Conservation (phyloP, 2,113 vertebrate species). For the Carettochelys insculpta region DNA sequence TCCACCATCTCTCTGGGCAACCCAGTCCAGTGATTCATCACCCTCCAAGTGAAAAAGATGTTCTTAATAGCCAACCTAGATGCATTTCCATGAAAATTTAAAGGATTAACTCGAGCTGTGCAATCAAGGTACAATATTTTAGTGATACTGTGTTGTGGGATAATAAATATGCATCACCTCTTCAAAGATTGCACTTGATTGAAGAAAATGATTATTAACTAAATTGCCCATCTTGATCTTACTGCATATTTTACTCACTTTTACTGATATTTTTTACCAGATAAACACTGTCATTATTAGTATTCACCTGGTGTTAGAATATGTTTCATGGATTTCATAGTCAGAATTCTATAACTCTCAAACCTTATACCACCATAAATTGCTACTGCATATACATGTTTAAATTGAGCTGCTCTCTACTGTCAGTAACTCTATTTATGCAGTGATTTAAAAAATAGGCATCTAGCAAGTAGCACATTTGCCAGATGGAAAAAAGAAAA, state of each 20-base stretch:
- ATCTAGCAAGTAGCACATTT: not conserved
- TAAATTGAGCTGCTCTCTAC: not conserved
- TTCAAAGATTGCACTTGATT: constrained; percentile 33
- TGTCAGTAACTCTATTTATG: not conserved
- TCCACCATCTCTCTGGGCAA: too few species aligned
- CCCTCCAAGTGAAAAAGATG: too few species aligned
- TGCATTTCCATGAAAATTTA: constrained; percentile 24
- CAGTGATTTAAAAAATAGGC: not conserved
- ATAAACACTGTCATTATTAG: not conserved
- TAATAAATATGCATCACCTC: constrained; percentile 52
- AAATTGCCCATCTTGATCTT: constrained; percentile 21
- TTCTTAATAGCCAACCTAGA: too few species aligned
- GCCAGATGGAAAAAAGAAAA: not conserved
- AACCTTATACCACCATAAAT: not conserved
- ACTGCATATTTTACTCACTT: constrained; percentile 20
- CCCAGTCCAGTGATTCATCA: too few species aligned
- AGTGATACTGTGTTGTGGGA: not conserved
- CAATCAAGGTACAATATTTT: constrained; percentile 24
- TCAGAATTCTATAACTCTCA: not conserved
- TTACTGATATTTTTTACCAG: constrained; percentile 7
- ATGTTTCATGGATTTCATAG: not conserved
- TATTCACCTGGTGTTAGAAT: constrained; percentile 1
- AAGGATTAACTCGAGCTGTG: not conserved
- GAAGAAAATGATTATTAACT: constrained; percentile 41
- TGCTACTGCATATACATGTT: not conserved